Conservation (phyloP, 2,888 invertebrate genomes). For the Agelastica alni region DNA sequence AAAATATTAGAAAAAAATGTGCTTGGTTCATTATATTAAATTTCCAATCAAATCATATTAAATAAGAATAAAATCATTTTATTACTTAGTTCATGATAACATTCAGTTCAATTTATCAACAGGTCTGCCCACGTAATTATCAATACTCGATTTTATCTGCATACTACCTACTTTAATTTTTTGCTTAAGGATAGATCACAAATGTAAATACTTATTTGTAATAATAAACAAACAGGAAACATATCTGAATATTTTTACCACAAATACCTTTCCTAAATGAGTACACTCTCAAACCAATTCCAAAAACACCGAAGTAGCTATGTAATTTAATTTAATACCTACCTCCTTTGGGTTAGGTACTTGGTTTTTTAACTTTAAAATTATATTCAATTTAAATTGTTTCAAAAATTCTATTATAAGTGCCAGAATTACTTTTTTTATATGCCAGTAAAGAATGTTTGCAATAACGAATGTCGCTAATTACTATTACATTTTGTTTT, state of each 20-base stretch:
- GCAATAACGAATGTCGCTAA: no score
- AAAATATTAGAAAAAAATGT: no score
- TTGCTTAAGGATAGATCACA: conserved; percentile 21
- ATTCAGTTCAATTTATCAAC: conserved; percentile 27
- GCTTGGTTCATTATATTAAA: conserved; percentile 30
- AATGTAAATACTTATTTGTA: conserved; percentile 5
- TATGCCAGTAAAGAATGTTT: no score
- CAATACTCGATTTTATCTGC: conserved; percentile 16
- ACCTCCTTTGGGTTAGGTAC: no score
- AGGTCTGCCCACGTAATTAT: conserved; percentile 21
- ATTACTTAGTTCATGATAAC: conserved; percentile 24
- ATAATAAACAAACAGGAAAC: conserved; percentile 18
- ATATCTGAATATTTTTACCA: conserved; percentile 1
- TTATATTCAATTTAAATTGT: no score
- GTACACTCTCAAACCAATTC: no score
- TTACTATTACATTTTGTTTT: no score
- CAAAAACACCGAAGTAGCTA: no score
- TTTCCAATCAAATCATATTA: conserved; percentile 28
- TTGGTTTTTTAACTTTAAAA: no score
- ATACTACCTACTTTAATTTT: conserved; percentile 28
- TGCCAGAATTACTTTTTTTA: no score
- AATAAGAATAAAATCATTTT: conserved; percentile 24
- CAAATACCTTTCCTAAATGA: neutral
- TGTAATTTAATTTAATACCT: no score
- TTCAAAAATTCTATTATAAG: no score